These are phyloP conservation scores for Dicycla oo DNA, from an alignment of 2,888 invertebrate species.

Conservation along the genomic window DNA sequence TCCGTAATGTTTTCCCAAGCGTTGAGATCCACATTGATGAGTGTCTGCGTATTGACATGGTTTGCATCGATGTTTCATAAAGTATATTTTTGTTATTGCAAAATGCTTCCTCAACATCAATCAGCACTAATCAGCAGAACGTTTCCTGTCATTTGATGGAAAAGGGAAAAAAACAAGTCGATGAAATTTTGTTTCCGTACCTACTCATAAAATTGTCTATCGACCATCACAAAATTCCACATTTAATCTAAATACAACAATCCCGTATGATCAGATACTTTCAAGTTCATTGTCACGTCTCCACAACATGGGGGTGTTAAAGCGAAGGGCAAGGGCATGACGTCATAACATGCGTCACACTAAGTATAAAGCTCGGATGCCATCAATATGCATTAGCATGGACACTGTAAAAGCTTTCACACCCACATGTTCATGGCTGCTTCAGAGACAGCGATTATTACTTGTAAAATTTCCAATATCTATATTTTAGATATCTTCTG, in stretches of 20 bases:
- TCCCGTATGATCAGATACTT: slow-evolving; percentile 27
- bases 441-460: slow-evolving; percentile 11
- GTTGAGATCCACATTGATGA: slow-evolving; percentile 23
- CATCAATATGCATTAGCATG: slow-evolving; percentile 75
- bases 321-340: slow-evolving; percentile 63
- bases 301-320: slow-evolving; percentile 46
- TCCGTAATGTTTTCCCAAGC: slow-evolving; percentile 28
- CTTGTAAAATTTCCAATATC: slow-evolving; percentile 7
- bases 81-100: neutral
- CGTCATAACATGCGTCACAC: slow-evolving; percentile 70
- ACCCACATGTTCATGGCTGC: slow-evolving; percentile 30
- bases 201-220: too few species aligned
- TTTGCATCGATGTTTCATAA: neutral
- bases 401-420: slow-evolving; percentile 61
- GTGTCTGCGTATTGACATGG: slow-evolving; percentile 22
- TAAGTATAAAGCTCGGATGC: slow-evolving; percentile 58
- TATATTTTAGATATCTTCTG: neutral
- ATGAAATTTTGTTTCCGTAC: too few species aligned
- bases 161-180: neutral
- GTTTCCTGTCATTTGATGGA: neutral
- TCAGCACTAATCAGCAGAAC: neutral
- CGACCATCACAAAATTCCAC: neutral
- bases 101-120: neutral
- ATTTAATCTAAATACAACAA: slow-evolving; percentile 11
- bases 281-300: slow-evolving; percentile 75